phyloP scores from a whole-genome alignment of 2,888 invertebrate species.

The Cheilosia vulpina region DNA sequence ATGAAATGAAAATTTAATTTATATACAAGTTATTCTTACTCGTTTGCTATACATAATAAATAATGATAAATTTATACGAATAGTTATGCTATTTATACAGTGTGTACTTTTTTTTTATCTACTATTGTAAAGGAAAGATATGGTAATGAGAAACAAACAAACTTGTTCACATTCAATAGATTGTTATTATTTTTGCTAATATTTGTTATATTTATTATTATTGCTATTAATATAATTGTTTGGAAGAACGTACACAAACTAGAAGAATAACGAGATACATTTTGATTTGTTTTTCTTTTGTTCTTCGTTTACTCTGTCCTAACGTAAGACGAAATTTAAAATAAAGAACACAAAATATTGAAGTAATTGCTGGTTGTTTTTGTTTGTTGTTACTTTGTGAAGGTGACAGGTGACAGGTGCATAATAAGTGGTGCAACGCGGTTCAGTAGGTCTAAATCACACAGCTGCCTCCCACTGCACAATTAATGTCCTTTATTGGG shows the following conservation, averaged over 20 bases:
- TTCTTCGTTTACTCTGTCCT: slow-evolving; percentile 59
- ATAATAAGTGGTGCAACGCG: too few relatives aligned
- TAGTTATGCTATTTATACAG: slow-evolving; percentile 3
- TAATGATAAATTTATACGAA: slow-evolving; percentile 1
- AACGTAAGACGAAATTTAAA: slow-evolving; percentile 41
- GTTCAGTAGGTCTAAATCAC: too few relatives aligned
- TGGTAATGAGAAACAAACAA: slow-evolving; percentile 5
- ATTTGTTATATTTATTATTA: slow-evolving; percentile 72
- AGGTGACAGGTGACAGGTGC: background rate
- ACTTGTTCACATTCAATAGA: slow-evolving; percentile 62
- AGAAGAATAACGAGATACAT: slow-evolving; percentile 33
- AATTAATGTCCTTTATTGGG: too few relatives aligned
- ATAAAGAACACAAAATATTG: slow-evolving; percentile 48
- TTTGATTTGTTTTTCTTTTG: slow-evolving; percentile 4
- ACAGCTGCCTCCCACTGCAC: too few relatives aligned
- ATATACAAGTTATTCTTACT: background rate
- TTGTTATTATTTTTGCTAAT: slow-evolving; percentile 70
- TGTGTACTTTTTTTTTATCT: slow-evolving; percentile 1
- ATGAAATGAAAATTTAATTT: slow-evolving; percentile 23
- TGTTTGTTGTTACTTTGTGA: background rate
- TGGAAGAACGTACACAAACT: slow-evolving; percentile 66
- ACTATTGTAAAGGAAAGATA: background rate
- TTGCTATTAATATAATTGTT: slow-evolving; percentile 46
- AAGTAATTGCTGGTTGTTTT: background rate
- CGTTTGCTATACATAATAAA: slow-evolving; percentile 35